Evolutionary conservation across 1,140 invertebrate genomes (phyloP), one percentile per base, ranked within the genome.

Genomic region (Parapsyche elsis): DNA sequence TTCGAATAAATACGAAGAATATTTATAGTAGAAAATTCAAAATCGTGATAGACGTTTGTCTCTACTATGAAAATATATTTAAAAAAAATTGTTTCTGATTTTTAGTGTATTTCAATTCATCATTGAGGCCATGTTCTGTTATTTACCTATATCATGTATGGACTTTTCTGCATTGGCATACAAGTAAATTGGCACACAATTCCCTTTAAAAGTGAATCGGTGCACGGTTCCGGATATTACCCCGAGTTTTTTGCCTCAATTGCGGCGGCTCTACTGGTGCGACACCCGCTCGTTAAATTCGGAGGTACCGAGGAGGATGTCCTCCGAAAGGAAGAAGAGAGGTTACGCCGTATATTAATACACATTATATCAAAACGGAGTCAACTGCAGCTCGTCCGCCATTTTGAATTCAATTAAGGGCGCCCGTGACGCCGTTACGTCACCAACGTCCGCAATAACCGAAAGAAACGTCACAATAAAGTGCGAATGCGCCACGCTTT

Each of bases 321-420:
- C 24, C 23, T 61, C 67, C 70, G 64, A 73, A 38, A 5, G 59
- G 64, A 38, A 70, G 53, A 71, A 46, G 64, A 30, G 76, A 70
- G 75, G 59, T 57, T 57, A 77, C 24, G 38, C 76, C 76, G 45
- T 38, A 38, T 38, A 71, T 59, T 76, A 71, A 49, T 74, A 80
- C 73, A 80, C 73, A 83, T 83, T 83, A 83, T 81, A 83, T 80
- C 81, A 80, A 83, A 73, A 81, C 79, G 77, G 77, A 83, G 82
- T 83, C 82, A 83, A 80, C 80, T 80, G 61, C 82, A 83, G 71
- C 77, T 53, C 67, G 44, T 70, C 64, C 82, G 82, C 82, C 82
- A 83, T 83, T 81, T 83, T 83, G 82, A 81, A 83, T 83, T 83
- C 80, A 83, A 83, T 83, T 83, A 83, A 57, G 23, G 73, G 38